phyloP scores from a whole-genome alignment of 1,140 invertebrate genomes.

The Periplaneta americana region DNA sequence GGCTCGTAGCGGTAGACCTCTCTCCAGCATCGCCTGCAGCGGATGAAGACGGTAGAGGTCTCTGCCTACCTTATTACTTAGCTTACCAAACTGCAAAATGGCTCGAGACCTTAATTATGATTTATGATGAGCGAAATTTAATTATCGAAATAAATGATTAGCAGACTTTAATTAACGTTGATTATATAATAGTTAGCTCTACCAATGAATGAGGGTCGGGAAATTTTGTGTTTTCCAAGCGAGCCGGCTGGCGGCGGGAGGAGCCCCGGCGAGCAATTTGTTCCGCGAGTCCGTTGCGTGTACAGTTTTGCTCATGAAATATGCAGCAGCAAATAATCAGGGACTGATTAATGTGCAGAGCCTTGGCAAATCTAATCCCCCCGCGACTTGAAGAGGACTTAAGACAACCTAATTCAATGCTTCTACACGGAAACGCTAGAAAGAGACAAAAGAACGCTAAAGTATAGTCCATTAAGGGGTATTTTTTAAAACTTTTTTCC shows the following conservation, averaged over 20 bases:
- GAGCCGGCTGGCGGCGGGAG: neutral
- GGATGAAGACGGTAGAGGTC: neutral
- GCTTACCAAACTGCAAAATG: neutral
- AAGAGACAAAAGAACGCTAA: too few species aligned
- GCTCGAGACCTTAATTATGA: conserved; percentile 20
- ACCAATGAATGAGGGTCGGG: conserved; percentile 5
- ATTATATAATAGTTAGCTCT: conserved; percentile 14
- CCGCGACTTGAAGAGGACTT: neutral
- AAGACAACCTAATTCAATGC: neutral
- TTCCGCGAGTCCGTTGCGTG: neutral
- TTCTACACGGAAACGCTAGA: too few species aligned
- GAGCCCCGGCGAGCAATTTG: neutral
- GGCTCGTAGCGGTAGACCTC: neutral
- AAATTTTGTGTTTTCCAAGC: neutral
- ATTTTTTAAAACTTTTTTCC: too few species aligned
- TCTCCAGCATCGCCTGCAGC: neutral
- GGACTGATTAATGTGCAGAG: neutral
- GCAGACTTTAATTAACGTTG: conserved; percentile 24
- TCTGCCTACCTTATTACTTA: conserved; percentile 15
- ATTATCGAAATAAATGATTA: conserved; percentile 26
- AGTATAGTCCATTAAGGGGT: too few species aligned
- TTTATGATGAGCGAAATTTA: conserved; percentile 21
- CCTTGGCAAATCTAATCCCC: neutral
- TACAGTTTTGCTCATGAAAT: neutral
- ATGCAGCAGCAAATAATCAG: neutral